Evolutionary conservation across 2,888 invertebrate genomes (phyloP), one percentile per base, ranked within the genome.

Genomic region (Pyrochroa serraticornis): DNA sequence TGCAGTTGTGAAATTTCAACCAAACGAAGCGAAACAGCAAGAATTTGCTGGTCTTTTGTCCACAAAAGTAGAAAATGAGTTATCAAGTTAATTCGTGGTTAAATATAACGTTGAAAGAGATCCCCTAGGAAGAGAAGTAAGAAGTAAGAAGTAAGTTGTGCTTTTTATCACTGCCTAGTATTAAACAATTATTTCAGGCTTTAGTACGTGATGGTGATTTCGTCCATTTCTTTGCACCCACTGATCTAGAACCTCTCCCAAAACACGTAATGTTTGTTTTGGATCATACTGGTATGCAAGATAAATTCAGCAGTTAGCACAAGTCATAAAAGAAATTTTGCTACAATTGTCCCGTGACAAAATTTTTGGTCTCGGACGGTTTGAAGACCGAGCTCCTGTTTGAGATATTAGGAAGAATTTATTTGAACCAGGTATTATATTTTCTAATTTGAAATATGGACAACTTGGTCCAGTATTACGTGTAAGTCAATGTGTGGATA

Each of bases 51-150:
- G 52, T 79, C 70, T 56, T 39, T 51, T 62, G n/a, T 68, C 69
- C 31, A 71, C 69, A 13, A 63, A 65, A n/a, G 68, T 67, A 32
- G 62, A 72, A 41, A 67, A 81, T 48, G 86, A 85, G 0, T 76
- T 85, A 2, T 79, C 82, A 9, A 87, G 87, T 0, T 85, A 87
- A 69, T 85, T 88, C 62, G 82, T 86, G 3, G 84, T 88, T 22
- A 84, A 85, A 66, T 89, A 88, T 73, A 87, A 89, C 62, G 85
- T 88, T 0, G 82, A 84, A 10, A 79, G 85, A 1, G 77, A 81
- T 68, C 76, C 81, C 1, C 77, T 81, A 55, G 82, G 83, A 30
- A 87, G 87, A 10, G 83, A 86, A 75, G 80, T 85, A 47, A 3
- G n/a, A n/a, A n/a, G n/a, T n/a, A n/a, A n/a, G n/a, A n/a, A 85